These are phyloP conservation scores for Apodemus agrarius DNA, from an alignment of 2,797 vertebrate genomes.

Conservation along the genomic window DNA sequence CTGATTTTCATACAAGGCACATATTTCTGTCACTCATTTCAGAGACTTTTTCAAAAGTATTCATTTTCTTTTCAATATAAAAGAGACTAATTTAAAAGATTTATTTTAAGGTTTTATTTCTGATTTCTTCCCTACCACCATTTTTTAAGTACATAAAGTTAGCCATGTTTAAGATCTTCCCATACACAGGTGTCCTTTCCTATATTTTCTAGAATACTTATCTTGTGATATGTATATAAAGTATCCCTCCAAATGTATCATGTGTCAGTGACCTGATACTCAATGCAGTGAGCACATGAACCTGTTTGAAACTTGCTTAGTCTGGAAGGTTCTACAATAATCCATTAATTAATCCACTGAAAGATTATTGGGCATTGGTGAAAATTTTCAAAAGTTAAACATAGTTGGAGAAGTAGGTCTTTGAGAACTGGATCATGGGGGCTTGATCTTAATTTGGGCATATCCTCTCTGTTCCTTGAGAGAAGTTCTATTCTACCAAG, in stretches of 20 bases:
- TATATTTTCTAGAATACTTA: background rate
- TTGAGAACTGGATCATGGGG: background rate
- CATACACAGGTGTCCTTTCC: background rate
- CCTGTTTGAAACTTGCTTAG: background rate
- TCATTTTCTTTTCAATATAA: constrained; percentile 23
- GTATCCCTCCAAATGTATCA: background rate
- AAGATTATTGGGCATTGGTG: background rate
- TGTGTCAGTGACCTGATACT: background rate
- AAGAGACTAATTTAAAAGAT: constrained; percentile 28
- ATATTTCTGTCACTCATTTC: constrained; percentile 21
- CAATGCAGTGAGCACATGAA: background rate
- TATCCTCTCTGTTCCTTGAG: background rate
- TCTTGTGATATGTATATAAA: background rate
- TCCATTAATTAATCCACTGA: background rate
- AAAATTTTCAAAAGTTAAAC: background rate
- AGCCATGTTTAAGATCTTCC: background rate
- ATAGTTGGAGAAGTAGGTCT: background rate
- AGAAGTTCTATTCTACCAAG: background rate
- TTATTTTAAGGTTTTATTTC: constrained; percentile 40
- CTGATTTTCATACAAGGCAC: constrained; percentile 15
- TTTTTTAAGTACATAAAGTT: background rate
- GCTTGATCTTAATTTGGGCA: background rate
- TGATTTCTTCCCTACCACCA: background rate
- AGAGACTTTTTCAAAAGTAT: constrained; percentile 46
- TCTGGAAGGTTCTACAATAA: background rate